These are phyloP conservation scores for Drosophila lutescens DNA, from an alignment of 2,888 invertebrate genomes.

Conservation along the genomic window DNA sequence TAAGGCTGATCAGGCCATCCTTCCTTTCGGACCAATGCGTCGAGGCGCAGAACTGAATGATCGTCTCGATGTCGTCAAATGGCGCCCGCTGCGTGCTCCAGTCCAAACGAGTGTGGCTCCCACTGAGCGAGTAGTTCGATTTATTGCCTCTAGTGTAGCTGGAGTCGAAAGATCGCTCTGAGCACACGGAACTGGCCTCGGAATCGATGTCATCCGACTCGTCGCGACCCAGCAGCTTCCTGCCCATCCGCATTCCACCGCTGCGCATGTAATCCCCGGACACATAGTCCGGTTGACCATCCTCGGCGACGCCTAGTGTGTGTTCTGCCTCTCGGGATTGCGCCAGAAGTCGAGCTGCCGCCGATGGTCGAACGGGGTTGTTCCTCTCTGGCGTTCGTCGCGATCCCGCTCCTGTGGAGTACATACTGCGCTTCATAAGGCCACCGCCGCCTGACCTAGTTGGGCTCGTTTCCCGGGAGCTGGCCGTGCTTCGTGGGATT, in stretches of 20 bases:
- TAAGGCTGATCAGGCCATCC: constrained; percentile 94
- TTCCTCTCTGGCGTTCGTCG: constrained; percentile 85
- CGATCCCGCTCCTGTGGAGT: constrained; percentile 70
- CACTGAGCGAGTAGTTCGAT: constrained; percentile 93
- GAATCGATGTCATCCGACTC: constrained; percentile 91
- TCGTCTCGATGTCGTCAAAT: constrained; percentile 92
- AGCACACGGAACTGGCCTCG: constrained; percentile 98
- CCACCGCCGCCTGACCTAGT: constrained; percentile 85
- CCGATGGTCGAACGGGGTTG: constrained; percentile 86
- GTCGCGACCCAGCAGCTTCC: constrained; percentile 87
- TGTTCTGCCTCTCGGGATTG: constrained; percentile 95
- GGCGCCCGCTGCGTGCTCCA: constrained; percentile 86
- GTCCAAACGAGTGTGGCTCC: constrained; percentile 91
- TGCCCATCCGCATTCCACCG: constrained; percentile 87
- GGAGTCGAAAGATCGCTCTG: constrained; percentile 94
- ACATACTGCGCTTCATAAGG: constrained; percentile 81
- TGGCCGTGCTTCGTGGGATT: constrained; percentile 89
- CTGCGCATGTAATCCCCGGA: constrained; percentile 75
- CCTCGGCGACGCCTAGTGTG: constrained; percentile 86
- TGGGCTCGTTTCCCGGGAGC: constrained; percentile 89
- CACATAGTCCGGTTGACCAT: constrained; percentile 53
- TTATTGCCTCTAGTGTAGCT: constrained; percentile 90
- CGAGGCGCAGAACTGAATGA: constrained; percentile 94
- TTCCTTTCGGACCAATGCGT: constrained; percentile 97
- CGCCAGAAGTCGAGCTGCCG: constrained; percentile 93